Percentiles rank a stretch among this genome's conserved stretches.
These are phyloP conservation scores for Pardosa pseudoannulata DNA, from an alignment of 2,888 invertebrate genomes.

Conservation along the genomic window DNA sequence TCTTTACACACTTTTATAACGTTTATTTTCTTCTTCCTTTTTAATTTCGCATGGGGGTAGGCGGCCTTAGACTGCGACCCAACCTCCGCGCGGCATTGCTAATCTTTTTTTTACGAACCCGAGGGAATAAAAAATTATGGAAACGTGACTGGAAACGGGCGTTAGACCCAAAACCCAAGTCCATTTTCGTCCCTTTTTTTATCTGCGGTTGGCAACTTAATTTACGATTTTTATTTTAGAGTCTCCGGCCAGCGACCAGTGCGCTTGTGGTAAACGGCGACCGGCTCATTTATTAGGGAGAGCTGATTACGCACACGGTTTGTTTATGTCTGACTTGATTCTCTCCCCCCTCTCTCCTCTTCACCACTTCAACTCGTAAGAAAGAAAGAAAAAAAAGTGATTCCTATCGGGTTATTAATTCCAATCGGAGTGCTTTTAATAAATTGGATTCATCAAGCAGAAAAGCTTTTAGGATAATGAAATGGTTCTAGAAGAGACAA, in stretches of 20 bases:
- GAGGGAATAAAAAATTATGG: conserved; percentile 43
- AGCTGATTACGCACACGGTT: background rate
- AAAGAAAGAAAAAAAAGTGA: background rate
- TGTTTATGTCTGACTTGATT: conserved; percentile 1
- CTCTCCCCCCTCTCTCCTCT: background rate
- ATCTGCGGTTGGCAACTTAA: conserved; percentile 41
- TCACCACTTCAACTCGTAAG: background rate
- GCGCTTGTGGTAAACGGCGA: background rate
- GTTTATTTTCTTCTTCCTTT: background rate
- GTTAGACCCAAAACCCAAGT: background rate
- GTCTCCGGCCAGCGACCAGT: background rate
- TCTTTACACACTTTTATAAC: conserved; percentile 19
- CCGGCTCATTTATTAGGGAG: conserved; percentile 20
- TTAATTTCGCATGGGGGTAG: background rate
- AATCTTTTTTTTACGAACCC: conserved; percentile 43
- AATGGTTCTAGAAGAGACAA: background rate
- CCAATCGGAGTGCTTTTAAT: conserved; percentile 6
- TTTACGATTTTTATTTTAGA: conserved; percentile 30
- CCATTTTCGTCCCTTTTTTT: background rate
- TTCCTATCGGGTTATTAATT: conserved; percentile 12
- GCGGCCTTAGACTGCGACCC: conserved; percentile 14
- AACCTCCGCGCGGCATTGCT: conserved; percentile 22
- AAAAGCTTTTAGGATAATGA: background rate
- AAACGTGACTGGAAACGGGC: conserved; percentile 30
- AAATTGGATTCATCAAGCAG: background rate